Evolutionary conservation across 2,113 vertebrate species (phyloP), one percentile per base, ranked within the genome.

Genomic region (Leptocoma aspasia): DNA sequence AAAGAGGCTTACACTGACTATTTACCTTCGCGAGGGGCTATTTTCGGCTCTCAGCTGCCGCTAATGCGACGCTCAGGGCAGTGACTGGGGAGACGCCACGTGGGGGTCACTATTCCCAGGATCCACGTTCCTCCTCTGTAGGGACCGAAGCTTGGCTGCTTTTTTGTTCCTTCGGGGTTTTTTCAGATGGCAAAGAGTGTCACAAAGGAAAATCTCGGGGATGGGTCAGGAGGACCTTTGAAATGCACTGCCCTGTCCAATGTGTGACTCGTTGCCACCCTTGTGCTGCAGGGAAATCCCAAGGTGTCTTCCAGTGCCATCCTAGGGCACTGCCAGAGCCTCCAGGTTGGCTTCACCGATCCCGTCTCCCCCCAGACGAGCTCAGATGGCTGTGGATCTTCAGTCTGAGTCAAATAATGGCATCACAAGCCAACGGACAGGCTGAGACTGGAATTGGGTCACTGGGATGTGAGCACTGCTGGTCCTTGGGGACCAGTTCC

Each of bases 1-100:
- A 76, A 89, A 89, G 95, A 95, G 78, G 90, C 90, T 96, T 91
- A 91, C 15, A 21, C 68, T 7, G 88, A 19, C 84, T 82, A 49
- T 88, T 94, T 63, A 90, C 94, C 82, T 92, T 86, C 7, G 4
- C 11, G 0, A 79, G 82, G 79, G 70, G 53, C 78, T 95, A 92
- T 86, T 84, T 76, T 81, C 56, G 86, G 94, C 89, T 72, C 52
- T 77, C 27, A 35, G 73, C 77, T 79, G 89, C 71, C 4, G 75
- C 53, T 78, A 39, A 80, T 63, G 79, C 72, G 41, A 13, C 10
- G 61, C 64, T 78, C 75, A 73, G 90, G 72, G 95, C 59, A 59
- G 86, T 0, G 4, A 31, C 61, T 10, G 42, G 77, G 87, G 39
- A 71, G 60, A 35, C 1, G 10, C 90, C 94, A 77, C 53, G 21